phyloP scores from a whole-genome alignment of 2,888 invertebrate species.

The Melanotus villosus region DNA sequence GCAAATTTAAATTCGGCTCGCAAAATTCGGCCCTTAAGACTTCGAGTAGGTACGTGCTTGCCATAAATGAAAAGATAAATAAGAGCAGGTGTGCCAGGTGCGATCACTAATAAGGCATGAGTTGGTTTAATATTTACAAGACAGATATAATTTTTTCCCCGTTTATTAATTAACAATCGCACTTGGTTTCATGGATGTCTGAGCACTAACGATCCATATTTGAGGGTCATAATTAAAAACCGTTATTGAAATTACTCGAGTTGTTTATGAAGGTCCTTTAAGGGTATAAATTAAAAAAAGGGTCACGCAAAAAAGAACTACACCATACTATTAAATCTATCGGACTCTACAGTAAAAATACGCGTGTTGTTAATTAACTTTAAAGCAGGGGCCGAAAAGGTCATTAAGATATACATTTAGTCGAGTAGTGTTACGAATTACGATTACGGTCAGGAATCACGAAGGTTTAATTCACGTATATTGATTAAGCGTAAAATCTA shows the following conservation, averaged over 20 bases:
- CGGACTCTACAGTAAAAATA: neutral
- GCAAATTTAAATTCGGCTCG: neutral
- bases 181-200: neutral
- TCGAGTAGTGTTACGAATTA: conserved; percentile 16
- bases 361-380: conserved; percentile 16
- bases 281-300: neutral
- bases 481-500: neutral
- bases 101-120: no score
- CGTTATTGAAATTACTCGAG: neutral
- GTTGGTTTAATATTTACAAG: neutral
- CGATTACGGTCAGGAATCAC: conserved; percentile 19
- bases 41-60: no score
- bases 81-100: no score
- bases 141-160: neutral
- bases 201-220: neutral
- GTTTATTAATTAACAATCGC: neutral
- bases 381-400: conserved; percentile 7
- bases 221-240: conserved; percentile 1
- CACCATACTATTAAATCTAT: no score
- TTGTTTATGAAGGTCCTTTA: neutral
- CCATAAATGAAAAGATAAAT: no score
- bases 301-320: neutral
- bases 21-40: no score
- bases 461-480: conserved; percentile 22
- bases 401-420: conserved; percentile 15